phyloP scores from a whole-genome alignment of 2,888 invertebrate genomes.

The Tetragnatha montana region DNA sequence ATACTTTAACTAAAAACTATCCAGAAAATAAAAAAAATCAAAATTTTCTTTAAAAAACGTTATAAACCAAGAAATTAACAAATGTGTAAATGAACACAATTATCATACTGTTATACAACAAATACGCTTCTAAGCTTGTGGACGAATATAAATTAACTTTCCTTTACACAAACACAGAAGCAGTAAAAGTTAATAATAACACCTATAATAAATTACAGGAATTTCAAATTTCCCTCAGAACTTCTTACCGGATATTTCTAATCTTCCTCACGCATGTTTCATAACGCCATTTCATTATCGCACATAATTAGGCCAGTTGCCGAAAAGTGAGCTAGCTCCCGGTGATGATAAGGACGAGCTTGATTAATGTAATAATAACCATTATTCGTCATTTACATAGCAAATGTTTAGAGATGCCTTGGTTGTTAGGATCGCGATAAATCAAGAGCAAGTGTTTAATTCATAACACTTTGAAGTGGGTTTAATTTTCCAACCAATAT shows the following conservation, averaged over 20 bases:
- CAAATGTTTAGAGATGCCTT: not conserved
- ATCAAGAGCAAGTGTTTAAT: not conserved
- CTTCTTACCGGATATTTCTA: not conserved
- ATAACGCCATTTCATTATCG: not conserved
- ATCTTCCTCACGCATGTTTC: not conserved
- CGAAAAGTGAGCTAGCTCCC: not conserved
- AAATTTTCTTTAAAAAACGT: too few relatives aligned
- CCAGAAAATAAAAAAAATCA: too few relatives aligned
- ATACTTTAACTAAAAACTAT: too few relatives aligned
- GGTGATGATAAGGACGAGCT: not conserved
- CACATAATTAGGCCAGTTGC: not conserved
- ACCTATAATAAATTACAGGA: not conserved
- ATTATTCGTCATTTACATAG: constrained; percentile 12
- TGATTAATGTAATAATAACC: constrained; percentile 18
- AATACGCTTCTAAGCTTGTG: too few relatives aligned
- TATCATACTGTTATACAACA: too few relatives aligned
- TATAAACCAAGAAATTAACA: too few relatives aligned
- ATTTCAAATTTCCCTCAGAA: not conserved
- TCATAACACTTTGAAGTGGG: not conserved
- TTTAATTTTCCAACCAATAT: not conserved
- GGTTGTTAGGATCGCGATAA: not conserved
- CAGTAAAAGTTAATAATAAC: too few relatives aligned
- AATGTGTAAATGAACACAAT: too few relatives aligned
- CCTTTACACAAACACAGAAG: too few relatives aligned
- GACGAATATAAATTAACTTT: too few relatives aligned